Conservation (phyloP, 2,888 invertebrate species). For the Apocheima hispidaria region DNA sequence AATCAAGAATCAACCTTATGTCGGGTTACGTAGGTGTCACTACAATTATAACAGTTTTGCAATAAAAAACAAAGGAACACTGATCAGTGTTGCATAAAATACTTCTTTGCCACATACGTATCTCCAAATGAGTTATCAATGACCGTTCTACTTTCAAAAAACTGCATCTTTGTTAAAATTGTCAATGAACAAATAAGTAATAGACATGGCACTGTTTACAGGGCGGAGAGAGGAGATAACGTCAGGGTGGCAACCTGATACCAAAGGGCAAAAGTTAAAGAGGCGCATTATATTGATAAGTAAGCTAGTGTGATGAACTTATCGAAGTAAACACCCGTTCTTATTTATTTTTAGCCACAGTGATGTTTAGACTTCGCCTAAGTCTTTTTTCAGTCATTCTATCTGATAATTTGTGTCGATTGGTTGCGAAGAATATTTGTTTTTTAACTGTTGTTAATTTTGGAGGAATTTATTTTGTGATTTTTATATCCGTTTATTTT, state of each 20-base stretch:
- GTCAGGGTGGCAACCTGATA: constrained; percentile 79
- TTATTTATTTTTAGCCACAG: constrained; percentile 55
- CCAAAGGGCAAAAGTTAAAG: constrained; percentile 74
- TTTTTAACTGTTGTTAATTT: background rate
- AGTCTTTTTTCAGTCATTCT: constrained; percentile 30
- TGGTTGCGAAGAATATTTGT: background rate
- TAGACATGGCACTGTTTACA: constrained; percentile 65
- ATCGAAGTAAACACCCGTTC: constrained; percentile 66
- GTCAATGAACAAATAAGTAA: constrained; percentile 70
- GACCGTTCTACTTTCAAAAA: constrained; percentile 21
- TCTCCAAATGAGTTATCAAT: constrained; percentile 19
- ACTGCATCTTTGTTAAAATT: constrained; percentile 58
- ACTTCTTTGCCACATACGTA: constrained; percentile 12
- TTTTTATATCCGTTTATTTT: background rate
- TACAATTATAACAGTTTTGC: too few relatives aligned
- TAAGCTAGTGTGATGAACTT: constrained; percentile 77
- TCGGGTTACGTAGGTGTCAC: too few relatives aligned
- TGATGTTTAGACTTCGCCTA: constrained; percentile 51
- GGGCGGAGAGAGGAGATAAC: constrained; percentile 68
- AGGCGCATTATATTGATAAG: constrained; percentile 72
- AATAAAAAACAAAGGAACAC: constrained; percentile 15
- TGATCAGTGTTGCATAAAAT: background rate
- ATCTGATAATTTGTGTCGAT: background rate
- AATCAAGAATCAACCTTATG: too few relatives aligned
- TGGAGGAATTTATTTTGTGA: background rate